phyloP scores from a whole-genome alignment of 2,888 invertebrate species.

The Scelioninae gen. 2 region DNA sequence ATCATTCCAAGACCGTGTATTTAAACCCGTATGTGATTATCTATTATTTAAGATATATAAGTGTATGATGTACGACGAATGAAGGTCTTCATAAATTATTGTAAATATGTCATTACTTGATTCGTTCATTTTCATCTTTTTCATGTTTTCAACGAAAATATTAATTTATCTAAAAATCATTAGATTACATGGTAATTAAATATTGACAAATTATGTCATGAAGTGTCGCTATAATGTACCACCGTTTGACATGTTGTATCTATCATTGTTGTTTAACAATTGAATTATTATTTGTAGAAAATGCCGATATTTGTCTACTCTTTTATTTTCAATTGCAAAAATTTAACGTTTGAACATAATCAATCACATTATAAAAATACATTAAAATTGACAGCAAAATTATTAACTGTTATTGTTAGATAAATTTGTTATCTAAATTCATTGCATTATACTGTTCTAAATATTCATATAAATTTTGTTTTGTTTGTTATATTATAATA shows the following conservation, averaged over 20 bases:
- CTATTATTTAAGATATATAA: slow-evolving; percentile 43
- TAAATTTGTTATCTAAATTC: slow-evolving; percentile 24
- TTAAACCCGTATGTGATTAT: slow-evolving; percentile 57
- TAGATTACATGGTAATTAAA: slow-evolving; percentile 4
- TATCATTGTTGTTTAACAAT: no score
- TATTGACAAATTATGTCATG: slow-evolving; percentile 22
- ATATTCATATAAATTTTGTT: slow-evolving; percentile 28
- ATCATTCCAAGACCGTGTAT: slow-evolving; percentile 52
- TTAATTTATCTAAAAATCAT: slow-evolving; percentile 8
- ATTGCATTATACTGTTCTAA: slow-evolving; percentile 23
- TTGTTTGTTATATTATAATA: slow-evolving; percentile 22
- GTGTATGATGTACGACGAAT: slow-evolving; percentile 15
- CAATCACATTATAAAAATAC: not conserved
- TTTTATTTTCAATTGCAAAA: no score
- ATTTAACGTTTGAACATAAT: slow-evolving; percentile 1
- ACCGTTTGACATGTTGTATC: not conserved
- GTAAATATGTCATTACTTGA: slow-evolving; percentile 18
- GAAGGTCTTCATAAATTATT: slow-evolving; percentile 28
- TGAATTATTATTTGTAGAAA: no score
- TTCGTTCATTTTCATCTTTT: slow-evolving; percentile 13
- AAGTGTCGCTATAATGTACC: slow-evolving; percentile 6
- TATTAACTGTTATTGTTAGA: slow-evolving; percentile 19
- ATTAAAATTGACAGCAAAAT: slow-evolving; percentile 12
- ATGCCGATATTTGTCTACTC: no score
- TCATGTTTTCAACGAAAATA: slow-evolving; percentile 13